phyloP scores from a whole-genome alignment of 2,888 invertebrate genomes.

The Agrilus biguttatus region DNA sequence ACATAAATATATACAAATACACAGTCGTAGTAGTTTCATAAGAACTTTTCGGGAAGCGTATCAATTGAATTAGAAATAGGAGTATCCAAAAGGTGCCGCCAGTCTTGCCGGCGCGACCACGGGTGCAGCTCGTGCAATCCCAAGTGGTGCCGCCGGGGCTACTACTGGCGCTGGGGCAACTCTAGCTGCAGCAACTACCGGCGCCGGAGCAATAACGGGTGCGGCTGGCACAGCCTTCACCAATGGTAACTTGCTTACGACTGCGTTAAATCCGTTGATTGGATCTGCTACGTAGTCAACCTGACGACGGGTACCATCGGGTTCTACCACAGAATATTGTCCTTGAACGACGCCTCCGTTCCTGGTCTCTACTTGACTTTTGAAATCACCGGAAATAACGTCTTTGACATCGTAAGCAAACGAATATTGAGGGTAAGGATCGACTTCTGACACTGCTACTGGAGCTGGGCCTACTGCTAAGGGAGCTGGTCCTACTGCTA shows the following conservation, averaged over 20 bases:
- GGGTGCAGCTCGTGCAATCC: slow-evolving; percentile 23
- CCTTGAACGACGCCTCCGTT: slow-evolving; percentile 52
- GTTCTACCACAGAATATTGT: slow-evolving; percentile 45
- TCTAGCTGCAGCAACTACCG: slow-evolving; percentile 10
- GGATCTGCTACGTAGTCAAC: slow-evolving; percentile 53
- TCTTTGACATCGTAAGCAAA: slow-evolving; percentile 57
- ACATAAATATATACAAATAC: no score
- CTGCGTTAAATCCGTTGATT: slow-evolving; percentile 51
- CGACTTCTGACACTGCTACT: slow-evolving; percentile 39
- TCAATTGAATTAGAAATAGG: background rate
- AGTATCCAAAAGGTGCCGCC: slow-evolving; percentile 7
- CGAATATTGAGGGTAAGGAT: slow-evolving; percentile 50
- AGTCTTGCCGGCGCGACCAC: slow-evolving; percentile 18
- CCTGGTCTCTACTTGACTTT: slow-evolving; percentile 37
- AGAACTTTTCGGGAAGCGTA: no score
- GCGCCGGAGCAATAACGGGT: slow-evolving; percentile 16
- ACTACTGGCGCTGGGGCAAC: slow-evolving; percentile 22
- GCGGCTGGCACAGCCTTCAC: slow-evolving; percentile 17
- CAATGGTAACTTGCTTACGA: slow-evolving; percentile 46
- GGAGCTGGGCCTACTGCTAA: slow-evolving; percentile 1
- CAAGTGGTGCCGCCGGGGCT: slow-evolving; percentile 22
- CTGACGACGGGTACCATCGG: slow-evolving; percentile 46
- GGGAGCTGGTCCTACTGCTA: slow-evolving; percentile 2
- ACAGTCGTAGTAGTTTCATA: no score
- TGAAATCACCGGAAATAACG: slow-evolving; percentile 45